Evolutionary conservation across 1,140 invertebrate species (phyloP), one percentile per base, ranked within the genome.

Genomic region (Macrosteles quadrilineatus): DNA sequence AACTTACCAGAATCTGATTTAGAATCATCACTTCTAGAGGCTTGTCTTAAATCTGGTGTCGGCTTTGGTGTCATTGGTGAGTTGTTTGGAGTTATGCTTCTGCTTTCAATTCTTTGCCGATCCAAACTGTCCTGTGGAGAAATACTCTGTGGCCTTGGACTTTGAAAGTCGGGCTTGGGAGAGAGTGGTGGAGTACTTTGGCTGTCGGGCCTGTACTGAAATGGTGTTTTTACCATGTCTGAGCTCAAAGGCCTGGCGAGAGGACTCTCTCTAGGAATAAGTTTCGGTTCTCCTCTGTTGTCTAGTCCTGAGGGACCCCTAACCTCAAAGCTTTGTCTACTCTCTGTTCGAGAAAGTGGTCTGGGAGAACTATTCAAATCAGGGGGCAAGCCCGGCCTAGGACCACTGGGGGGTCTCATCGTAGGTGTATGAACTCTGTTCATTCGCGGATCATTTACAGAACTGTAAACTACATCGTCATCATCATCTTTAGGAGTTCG

Each of bases 401-500:
- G 55, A 25, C 57, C 68, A 40, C 36, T 64, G 6, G 32, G 50
- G 4, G 68, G 68, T 21, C 68, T 63, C 29, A 31, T 47, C 1
- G 43, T 27, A 1, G 68, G 57, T 3, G 36, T 62, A 30, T 31
- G 55, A 1, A 55, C 40, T 40, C 68, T 14, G 17, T 29, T 59
- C 55, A 59, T 59, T 27, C 55, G 2, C 2, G 55, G 25, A 25
- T 59, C 55, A 21, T 32, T 31, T 36, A 11, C 30, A 12, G 23
- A 23, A 31, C 19, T 55, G 17, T 45, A 50, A 32, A 55, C 31
- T 1, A 36, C 31, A 19, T 69, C 68, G 21, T 63, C 36, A 45
- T 45, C 36, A 31, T 69, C 68, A 21, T 69, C 68, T 64, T 40
- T 32, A 4, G 55, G 23, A 62, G 47, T n/a, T 29, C 32, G 11